Conservation (phyloP, 1,140 invertebrate genomes). For the Bilobella aurantiaca region DNA sequence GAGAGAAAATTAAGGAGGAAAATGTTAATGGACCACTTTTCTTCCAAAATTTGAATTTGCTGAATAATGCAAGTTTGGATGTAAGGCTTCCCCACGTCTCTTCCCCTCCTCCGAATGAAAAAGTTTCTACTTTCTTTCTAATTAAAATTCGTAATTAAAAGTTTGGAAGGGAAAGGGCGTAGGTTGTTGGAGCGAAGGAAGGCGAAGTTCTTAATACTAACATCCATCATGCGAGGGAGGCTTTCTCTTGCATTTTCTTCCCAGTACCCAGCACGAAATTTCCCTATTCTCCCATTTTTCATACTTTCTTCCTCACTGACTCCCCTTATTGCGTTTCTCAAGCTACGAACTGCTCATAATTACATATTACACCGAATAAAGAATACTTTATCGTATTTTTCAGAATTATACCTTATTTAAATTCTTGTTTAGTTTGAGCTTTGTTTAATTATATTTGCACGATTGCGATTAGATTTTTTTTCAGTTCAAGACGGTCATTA, state of each 20-base stretch:
- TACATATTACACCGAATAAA: no score
- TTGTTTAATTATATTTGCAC: no score
- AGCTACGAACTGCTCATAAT: not conserved
- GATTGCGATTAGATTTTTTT: no score
- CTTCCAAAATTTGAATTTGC: no score
- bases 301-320: not conserved
- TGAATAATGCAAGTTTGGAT: not conserved
- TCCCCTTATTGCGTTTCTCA: not conserved
- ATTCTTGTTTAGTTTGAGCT: no score
- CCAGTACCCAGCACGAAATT: no score
- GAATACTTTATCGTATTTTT: not conserved
- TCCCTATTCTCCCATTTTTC: not conserved
- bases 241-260: no score
- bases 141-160: conserved; percentile 36
- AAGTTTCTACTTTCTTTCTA: conserved; percentile 27
- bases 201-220: not conserved
- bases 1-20: no score
- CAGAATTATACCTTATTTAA: no score
- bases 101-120: not conserved
- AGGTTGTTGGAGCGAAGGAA: not conserved
- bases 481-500: no score
- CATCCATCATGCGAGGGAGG: conserved; percentile 1
- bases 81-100: not conserved
- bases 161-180: conserved; percentile 15
- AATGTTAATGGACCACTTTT: no score